A percentile compares a stretch with the other conserved stretches of the same genome.
phyloP scores from a whole-genome alignment of 2,888 invertebrate species.

The Conus canariensis region DNA sequence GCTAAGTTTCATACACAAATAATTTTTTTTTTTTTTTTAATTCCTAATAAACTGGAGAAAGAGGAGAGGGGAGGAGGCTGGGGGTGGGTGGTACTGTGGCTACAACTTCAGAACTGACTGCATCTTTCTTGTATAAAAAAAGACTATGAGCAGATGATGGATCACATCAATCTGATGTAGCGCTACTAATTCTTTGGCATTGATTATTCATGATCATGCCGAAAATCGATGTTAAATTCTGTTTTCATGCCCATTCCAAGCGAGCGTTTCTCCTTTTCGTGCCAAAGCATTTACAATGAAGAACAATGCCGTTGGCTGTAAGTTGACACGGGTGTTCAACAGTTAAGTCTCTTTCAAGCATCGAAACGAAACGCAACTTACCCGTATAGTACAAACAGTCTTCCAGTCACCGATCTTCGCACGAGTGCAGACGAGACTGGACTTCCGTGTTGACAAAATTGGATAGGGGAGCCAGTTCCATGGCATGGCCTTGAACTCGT shows the following conservation, averaged over 20 bases:
- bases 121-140: too few relatives aligned
- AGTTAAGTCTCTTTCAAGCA: not conserved
- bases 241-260: not conserved
- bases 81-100: too few relatives aligned
- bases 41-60: too few relatives aligned
- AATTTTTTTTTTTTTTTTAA: too few relatives aligned
- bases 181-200: not conserved
- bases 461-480: not conserved
- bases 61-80: too few relatives aligned
- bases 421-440: not conserved
- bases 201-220: not conserved
- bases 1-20: too few relatives aligned
- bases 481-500: slow-evolving; percentile 27
- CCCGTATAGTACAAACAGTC: not conserved
- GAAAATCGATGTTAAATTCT: not conserved
- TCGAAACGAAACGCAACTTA: not conserved
- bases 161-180: too few relatives aligned
- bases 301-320: not conserved
- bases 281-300: not conserved
- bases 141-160: too few relatives aligned
- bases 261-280: not conserved
- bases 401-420: not conserved
- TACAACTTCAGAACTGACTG: too few relatives aligned
- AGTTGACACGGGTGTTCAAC: too few relatives aligned
- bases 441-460: slow-evolving; percentile 36